These are phyloP conservation scores for Pristionchus fissidentatus DNA, from an alignment of 2,888 invertebrate species.

Conservation along the genomic window DNA sequence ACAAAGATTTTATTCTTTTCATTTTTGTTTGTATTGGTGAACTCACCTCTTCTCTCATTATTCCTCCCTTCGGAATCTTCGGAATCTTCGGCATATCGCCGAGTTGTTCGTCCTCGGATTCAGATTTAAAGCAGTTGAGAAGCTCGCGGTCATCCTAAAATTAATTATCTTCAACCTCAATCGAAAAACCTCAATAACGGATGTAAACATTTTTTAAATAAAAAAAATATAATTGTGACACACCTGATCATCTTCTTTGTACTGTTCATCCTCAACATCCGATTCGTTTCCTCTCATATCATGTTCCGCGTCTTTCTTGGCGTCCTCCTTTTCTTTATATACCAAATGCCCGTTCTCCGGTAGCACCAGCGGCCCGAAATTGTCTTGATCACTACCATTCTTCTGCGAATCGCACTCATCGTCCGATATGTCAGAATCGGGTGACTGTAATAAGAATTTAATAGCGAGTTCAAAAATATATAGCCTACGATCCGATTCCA, in stretches of 20 bases:
- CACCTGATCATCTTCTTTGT: slow-evolving; percentile 25
- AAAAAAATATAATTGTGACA: background rate
- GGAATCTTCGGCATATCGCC: background rate
- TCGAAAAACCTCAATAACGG: background rate
- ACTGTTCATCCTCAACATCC: slow-evolving; percentile 22
- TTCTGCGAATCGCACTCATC: background rate
- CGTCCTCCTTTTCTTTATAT: background rate
- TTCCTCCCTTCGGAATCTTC: background rate
- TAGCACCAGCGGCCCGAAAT: no score
- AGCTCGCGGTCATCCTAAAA: slow-evolving; percentile 21
- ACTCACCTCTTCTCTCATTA: slow-evolving; percentile 16
- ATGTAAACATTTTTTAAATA: background rate
- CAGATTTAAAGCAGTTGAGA: slow-evolving; percentile 21
- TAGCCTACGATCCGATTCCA: no score
- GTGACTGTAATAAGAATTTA: background rate
- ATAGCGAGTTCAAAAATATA: no score
- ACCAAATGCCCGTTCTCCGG: background rate
- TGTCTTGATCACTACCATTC: no score
- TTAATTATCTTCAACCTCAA: no score
- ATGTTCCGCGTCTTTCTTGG: background rate
- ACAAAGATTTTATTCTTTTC: background rate
- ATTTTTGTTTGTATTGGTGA: background rate
- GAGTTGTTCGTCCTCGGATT: background rate
- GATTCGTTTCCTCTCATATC: background rate
- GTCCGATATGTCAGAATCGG: background rate